These are phyloP conservation scores for Petrophora chlorosata DNA, from an alignment of 2,888 invertebrate genomes.

Conservation along the genomic window DNA sequence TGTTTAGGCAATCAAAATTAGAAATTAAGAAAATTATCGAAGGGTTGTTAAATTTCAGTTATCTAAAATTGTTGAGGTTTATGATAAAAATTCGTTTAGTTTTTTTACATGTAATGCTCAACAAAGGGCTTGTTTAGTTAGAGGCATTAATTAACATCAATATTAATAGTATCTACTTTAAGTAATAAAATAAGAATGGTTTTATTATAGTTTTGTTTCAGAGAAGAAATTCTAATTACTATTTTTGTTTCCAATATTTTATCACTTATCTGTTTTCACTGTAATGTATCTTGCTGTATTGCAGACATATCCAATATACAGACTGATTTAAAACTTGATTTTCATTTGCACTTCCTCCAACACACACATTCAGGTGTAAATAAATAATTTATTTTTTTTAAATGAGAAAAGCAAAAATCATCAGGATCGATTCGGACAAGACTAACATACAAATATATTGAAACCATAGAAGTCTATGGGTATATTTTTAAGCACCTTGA, in stretches of 20 bases:
- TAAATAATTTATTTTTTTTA: too few species aligned
- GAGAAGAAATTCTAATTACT: conserved; percentile 82
- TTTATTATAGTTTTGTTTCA: conserved; percentile 82
- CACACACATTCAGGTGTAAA: background rate
- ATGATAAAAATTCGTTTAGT: conserved; percentile 68
- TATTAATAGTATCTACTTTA: conserved; percentile 77
- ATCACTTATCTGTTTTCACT: conserved; percentile 83
- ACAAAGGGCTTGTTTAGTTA: conserved; percentile 79
- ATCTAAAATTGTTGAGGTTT: conserved; percentile 81
- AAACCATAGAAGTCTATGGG: too few species aligned
- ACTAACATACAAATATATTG: too few species aligned
- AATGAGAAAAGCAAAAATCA: too few species aligned
- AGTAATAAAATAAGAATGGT: conserved; percentile 78
- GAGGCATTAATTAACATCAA: conserved; percentile 82
- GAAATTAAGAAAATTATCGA: conserved; percentile 77
- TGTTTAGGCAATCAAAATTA: conserved; percentile 82
- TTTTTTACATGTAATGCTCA: conserved; percentile 72
- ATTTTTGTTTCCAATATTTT: conserved; percentile 84
- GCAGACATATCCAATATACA: conserved; percentile 85
- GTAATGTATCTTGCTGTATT: conserved; percentile 84
- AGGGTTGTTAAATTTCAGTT: conserved; percentile 80
- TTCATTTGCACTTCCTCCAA: conserved; percentile 45
- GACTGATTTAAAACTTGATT: conserved; percentile 76
- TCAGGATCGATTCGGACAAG: too few species aligned
- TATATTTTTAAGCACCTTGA: too few species aligned